phyloP scores from a whole-genome alignment of 2,113 vertebrate species.

The Phodopus roborovskii region DNA sequence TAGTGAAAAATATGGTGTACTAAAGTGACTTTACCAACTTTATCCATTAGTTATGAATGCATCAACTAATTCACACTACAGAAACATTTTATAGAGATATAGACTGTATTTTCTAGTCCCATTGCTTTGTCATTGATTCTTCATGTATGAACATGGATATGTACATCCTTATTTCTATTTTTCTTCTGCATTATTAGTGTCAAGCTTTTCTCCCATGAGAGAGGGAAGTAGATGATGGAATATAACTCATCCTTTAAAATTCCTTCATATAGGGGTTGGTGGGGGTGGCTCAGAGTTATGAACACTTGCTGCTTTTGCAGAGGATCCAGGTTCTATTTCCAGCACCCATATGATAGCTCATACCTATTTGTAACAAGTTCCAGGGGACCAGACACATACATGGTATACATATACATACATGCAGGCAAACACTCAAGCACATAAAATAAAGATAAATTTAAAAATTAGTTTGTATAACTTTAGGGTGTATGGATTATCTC shows the following conservation, averaged over 20 bases:
- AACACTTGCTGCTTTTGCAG: neutral
- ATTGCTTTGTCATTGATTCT: constrained; percentile 5
- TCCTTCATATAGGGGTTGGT: neutral
- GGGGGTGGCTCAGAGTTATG: neutral
- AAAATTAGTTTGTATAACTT: neutral
- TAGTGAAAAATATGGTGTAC: neutral
- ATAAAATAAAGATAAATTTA: neutral
- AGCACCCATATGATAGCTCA: too few species aligned
- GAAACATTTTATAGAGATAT: neutral
- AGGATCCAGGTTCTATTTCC: neutral
- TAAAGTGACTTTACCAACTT: neutral
- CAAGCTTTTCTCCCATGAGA: neutral
- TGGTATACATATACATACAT: neutral
- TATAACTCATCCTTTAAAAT: neutral
- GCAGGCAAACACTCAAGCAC: neutral
- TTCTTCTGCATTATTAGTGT: neutral
- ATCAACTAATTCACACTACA: neutral
- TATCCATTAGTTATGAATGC: neutral
- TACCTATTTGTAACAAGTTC: neutral
- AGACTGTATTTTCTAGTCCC: neutral
- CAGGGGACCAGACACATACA: neutral
- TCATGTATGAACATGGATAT: neutral
- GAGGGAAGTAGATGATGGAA: neutral
- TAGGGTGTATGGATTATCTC: neutral
- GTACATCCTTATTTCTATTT: neutral